A percentile compares a stretch with the other conserved stretches of the same genome.
Evolutionary conservation across 2,888 invertebrate species (phyloP).

Genomic region (Ganaspis brasiliensis): DNA sequence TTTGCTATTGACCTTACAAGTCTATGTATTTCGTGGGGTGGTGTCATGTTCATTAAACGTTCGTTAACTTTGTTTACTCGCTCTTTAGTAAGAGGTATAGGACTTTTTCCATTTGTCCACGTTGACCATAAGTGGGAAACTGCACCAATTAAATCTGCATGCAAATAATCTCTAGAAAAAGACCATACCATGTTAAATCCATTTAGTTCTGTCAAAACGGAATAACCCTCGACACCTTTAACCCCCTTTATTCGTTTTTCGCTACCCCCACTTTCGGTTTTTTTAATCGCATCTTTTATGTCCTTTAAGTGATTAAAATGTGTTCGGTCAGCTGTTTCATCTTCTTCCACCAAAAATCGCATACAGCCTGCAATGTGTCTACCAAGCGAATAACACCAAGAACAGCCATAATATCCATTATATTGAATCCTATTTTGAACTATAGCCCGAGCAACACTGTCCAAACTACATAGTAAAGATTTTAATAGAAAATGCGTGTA

Average conservation of each 20-base stretch:
- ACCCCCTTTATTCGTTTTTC: not conserved
- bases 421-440: not conserved
- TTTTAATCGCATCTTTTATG: not conserved
- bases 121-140: not conserved
- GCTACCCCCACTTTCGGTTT: not conserved
- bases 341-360: slow-evolving; percentile 33
- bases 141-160: slow-evolving; percentile 5
- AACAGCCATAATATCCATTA: too few relatives aligned
- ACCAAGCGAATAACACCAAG: not conserved
- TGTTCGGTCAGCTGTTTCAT: not conserved
- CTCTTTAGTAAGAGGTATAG: not conserved
- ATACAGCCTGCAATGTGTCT: not conserved
- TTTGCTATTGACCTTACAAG: slow-evolving; percentile 24
- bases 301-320: not conserved
- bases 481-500: not conserved
- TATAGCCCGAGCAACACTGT: not conserved
- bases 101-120: not conserved
- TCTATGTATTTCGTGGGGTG: slow-evolving; percentile 44
- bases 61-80: slow-evolving; percentile 20
- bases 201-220: not conserved
- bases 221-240: not conserved
- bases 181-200: slow-evolving; percentile 8
- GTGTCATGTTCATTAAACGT: slow-evolving; percentile 38
- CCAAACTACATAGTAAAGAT: not conserved
- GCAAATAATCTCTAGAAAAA: slow-evolving; percentile 1